Evolutionary conservation across 1,140 invertebrate species (phyloP).

Genomic region (Cardiocondyla obscurior): DNA sequence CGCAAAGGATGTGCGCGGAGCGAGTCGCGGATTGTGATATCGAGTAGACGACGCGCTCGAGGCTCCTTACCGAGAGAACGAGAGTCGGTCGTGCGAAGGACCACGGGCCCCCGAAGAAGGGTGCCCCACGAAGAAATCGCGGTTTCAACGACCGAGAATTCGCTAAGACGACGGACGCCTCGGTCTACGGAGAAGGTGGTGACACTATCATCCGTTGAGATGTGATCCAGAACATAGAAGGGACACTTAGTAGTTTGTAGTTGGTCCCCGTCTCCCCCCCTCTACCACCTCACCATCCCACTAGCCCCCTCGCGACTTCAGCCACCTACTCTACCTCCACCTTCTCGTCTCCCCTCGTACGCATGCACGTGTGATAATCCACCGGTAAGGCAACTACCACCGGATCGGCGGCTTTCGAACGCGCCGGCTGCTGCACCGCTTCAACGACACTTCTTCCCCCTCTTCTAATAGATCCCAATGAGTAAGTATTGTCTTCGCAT

Average conservation of each 20-base stretch:
- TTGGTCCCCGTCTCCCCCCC: slow-evolving; percentile 68
- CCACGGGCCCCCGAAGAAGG: slow-evolving; percentile 6
- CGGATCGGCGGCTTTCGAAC: slow-evolving; percentile 47
- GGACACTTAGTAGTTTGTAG: slow-evolving; percentile 83
- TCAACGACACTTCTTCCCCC: slow-evolving; percentile 35
- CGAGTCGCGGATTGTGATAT: slow-evolving; percentile 21
- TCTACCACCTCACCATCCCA: slow-evolving; percentile 47
- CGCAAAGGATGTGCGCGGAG: slow-evolving; percentile 28
- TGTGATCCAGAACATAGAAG: slow-evolving; percentile 80
- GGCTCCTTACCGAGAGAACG: not conserved
- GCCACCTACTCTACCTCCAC: slow-evolving; percentile 52
- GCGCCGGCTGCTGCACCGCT: slow-evolving; percentile 33
- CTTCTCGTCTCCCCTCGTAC: not conserved
- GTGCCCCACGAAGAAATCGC: not conserved
- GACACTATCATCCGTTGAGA: slow-evolving; percentile 79
- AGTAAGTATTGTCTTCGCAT: slow-evolving; percentile 73
- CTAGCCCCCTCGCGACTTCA: slow-evolving; percentile 53
- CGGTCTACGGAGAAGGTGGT: slow-evolving; percentile 72
- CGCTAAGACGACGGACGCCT: slow-evolving; percentile 18
- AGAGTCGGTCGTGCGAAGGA: not conserved
- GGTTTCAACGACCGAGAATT: not conserved
- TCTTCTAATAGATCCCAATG: slow-evolving; percentile 70
- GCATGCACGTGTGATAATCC: slow-evolving; percentile 15
- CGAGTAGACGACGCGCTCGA: not conserved
- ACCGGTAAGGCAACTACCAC: slow-evolving; percentile 33